Base-by-base conservation (phyloP, 2,797 vertebrate genomes). In the Cryptoblepharus egeriae region DNA sequence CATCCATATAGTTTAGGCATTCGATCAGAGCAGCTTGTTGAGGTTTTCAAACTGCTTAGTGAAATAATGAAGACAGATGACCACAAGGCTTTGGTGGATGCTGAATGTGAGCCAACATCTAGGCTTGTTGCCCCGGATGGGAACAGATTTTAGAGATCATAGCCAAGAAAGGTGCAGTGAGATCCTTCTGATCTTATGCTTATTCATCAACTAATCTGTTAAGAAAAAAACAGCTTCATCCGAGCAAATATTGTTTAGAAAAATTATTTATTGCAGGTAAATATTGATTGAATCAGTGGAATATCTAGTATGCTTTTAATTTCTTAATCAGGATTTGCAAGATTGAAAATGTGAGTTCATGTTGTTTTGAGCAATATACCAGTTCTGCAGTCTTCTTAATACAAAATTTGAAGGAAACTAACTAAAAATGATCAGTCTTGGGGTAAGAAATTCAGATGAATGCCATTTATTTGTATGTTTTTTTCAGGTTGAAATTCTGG, bases 401-500 rank as follows among this genome's bases (percentile, higher is more conserved):
- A 52, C 9, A 70, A 9, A 35, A 26, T 11, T 2, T 13, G 0
- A 60, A 69, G 18, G 0, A 35, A n/a, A 61, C 7, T 16, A 22
- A 32, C 3, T 24, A 42, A 70, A 55, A 70, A 32, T 68, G 30
- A 35, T 75, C 60, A 58, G 37, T n/a, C 32, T 57, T 71, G 45
- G 16, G 32, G 2, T 49, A 24, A 5, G n/a, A 18, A 4, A 81
- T 69, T 1, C 15, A 67, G 71, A 52, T 0, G 20, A 30, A 75
- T 68, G 4, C 2, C 8, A 0, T n/a, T 24, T 57, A 20, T 57
- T 4, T 28, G 1, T 49, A 1, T 89, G 81, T 80, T 83, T 88
- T 93, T 83, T 88, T 82, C 74, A 96, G 96, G 88, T 95, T 80
- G 93, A 96, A 85, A 88, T 95, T 83, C 89, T 95, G 90, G 94